phyloP scores from a whole-genome alignment of 1,140 invertebrate species.

The Archivesica marissinica region DNA sequence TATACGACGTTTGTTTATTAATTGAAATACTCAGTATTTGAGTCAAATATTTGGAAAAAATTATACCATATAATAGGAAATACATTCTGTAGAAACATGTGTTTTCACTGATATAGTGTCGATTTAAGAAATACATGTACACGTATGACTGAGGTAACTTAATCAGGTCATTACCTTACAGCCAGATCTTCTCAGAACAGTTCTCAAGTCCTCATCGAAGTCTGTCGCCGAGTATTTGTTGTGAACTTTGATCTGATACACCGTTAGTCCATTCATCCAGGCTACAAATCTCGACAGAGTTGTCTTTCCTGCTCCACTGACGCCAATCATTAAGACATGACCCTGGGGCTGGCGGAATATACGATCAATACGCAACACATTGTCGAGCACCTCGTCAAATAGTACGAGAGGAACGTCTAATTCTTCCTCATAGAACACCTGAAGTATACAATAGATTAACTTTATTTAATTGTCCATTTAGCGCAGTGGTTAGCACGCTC shows the following conservation, averaged over 20 bases:
- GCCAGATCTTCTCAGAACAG: slow-evolving; percentile 96
- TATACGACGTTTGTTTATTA: too few species aligned
- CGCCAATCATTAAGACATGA: slow-evolving; percentile 95
- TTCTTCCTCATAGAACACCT: slow-evolving; percentile 99
- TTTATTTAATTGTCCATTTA: too few species aligned
- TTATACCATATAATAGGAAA: too few species aligned
- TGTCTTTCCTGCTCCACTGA: slow-evolving; percentile 98
- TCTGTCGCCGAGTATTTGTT: slow-evolving; percentile 99
- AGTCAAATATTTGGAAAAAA: too few species aligned
- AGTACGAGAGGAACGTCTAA: slow-evolving; percentile 98
- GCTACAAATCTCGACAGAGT: slow-evolving; percentile 99
- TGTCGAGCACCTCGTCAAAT: slow-evolving; percentile 99
- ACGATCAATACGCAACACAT: slow-evolving; percentile 98
- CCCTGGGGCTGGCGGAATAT: slow-evolving; percentile 99
- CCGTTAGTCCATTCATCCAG: slow-evolving; percentile 99
- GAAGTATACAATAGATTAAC: too few species aligned
- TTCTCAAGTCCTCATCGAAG: slow-evolving; percentile 99
- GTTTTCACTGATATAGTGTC: too few species aligned
- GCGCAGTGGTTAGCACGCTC: too few species aligned
- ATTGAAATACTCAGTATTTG: too few species aligned
- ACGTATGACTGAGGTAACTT: too few species aligned
- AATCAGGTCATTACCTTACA: slow-evolving; percentile 94
- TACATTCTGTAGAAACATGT: too few species aligned
- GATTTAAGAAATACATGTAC: too few species aligned
- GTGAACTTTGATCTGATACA: slow-evolving; percentile 96